These are phyloP conservation scores for Columba janthina DNA, from an alignment of 2,113 vertebrate genomes.

Conservation along the genomic window DNA sequence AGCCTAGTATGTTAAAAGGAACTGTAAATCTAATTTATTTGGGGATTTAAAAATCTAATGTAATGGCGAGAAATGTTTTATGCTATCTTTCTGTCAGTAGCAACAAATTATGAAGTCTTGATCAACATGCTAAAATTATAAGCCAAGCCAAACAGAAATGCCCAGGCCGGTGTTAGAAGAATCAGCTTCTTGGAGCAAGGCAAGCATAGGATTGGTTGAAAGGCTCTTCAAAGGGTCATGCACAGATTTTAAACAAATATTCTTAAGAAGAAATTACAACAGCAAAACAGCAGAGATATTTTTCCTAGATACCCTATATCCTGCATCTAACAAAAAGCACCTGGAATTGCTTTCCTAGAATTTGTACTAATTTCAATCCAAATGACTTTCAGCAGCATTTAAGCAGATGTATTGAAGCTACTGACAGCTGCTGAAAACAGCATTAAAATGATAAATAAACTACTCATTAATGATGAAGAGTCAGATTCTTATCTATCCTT, in stretches of 20 bases:
- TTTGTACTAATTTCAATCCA: not conserved
- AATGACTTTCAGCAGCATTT: not conserved
- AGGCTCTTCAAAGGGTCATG: not conserved
- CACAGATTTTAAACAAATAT: not conserved
- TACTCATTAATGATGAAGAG: not conserved
- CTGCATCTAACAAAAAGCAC: not conserved
- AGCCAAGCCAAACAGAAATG: not conserved
- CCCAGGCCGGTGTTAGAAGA: not conserved
- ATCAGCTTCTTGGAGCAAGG: not conserved
- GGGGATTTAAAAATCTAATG: not conserved
- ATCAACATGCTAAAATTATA: not conserved
- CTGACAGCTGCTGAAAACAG: not conserved
- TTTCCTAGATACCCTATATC: not conserved
- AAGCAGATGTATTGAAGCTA: not conserved
- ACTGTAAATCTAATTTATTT: not conserved
- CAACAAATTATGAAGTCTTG: not conserved
- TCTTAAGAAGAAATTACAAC: not conserved
- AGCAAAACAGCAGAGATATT: not conserved
- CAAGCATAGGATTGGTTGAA: not conserved
- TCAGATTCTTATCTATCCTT: not conserved
- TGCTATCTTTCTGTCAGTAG: not conserved
- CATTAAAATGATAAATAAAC: not conserved
- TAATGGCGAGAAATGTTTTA: not conserved
- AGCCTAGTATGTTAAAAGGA: not conserved
- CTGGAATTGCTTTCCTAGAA: not conserved